These are phyloP conservation scores for Drepanosiphum platanoidis DNA, from an alignment of 2,888 invertebrate genomes.

Conservation along the genomic window DNA sequence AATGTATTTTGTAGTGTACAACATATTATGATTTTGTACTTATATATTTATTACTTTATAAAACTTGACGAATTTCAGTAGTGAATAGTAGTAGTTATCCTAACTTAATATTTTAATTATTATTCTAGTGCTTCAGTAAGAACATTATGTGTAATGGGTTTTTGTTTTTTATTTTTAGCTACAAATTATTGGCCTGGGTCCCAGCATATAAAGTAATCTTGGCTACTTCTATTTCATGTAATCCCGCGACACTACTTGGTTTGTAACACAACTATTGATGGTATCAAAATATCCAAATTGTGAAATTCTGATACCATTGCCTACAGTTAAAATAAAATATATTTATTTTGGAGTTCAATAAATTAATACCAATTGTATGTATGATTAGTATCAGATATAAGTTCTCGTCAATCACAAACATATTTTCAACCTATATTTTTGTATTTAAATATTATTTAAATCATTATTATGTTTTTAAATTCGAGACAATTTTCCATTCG, in stretches of 20 bases:
- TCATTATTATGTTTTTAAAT: not conserved
- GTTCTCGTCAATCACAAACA: not conserved
- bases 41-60: too few species aligned
- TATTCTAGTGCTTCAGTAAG: constrained; percentile 29
- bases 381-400: not conserved
- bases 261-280: constrained; percentile 30
- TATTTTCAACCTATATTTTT: not conserved
- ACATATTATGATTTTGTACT: too few species aligned
- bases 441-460: not conserved
- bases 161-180: constrained; percentile 57
- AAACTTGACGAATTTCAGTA: not conserved
- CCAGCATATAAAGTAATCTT: constrained; percentile 43
- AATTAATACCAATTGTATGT: not conserved
- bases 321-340: too few species aligned
- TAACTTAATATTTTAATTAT: constrained; percentile 52
- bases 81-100: constrained; percentile 17
- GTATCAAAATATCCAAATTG: not conserved
- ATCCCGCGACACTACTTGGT: constrained; percentile 18
- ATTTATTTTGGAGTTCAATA: not conserved
- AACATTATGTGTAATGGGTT: constrained; percentile 10
- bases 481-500: not conserved
- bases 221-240: constrained; percentile 46
- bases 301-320: not conserved
- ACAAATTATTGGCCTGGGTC: constrained; percentile 53
- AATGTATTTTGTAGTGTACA: too few species aligned